Base-by-base conservation (phyloP, 2,888 invertebrate species). In the Sussaba pulchella region DNA sequence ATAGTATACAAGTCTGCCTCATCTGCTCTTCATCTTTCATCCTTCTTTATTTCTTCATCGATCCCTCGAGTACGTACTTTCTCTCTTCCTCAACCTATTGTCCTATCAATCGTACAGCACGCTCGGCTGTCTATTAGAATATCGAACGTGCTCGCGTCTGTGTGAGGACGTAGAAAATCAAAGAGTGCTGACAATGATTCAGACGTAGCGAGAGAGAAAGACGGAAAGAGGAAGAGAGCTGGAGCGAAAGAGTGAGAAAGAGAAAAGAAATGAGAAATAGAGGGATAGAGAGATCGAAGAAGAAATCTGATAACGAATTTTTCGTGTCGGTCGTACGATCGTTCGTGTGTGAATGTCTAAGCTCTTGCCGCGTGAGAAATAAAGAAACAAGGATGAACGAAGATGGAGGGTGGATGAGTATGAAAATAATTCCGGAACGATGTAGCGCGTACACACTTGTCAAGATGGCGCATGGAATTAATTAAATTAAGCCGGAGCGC, bases 391-490 rank as follows among this genome's bases (percentile, higher is more conserved):
- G 64, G 80, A 66, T 61, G 47, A 69, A 74, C 71, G 14, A 64
- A 57, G 70, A 81, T 82, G 74, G 57, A 78, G 61, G 66, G 66
- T 80, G 84, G 78, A 89, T 88, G 89, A 89, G 88, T 88, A 89
- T 88, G 88, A 89, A 89, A 90, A 88, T 89, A 85, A 88, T 89
- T 89, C 87, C 86, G 67, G 54, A 31, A 26, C 76, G 86, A 87
- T 85, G 84, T 85, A 82, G 41, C 64, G 66, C 69, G 77, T 84
- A 87, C 89, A 89, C 88, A 89, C 88, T 89, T 89, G 90, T 90
- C 89, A 90, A 90, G 89, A 90, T 90, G 91, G 91, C 89, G 90
- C 83, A 88, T 86, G 87, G 89, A 91, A 90, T 91, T 91, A 90
- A 91, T 91, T 91, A 90, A 91, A 91, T 91, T 91, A 91, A 90